A percentile compares a stretch with the other conserved stretches of the same genome.
phyloP scores from a whole-genome alignment of 64 coral and sea anemone genomes.

The Catalaphyllia jardinei region DNA sequence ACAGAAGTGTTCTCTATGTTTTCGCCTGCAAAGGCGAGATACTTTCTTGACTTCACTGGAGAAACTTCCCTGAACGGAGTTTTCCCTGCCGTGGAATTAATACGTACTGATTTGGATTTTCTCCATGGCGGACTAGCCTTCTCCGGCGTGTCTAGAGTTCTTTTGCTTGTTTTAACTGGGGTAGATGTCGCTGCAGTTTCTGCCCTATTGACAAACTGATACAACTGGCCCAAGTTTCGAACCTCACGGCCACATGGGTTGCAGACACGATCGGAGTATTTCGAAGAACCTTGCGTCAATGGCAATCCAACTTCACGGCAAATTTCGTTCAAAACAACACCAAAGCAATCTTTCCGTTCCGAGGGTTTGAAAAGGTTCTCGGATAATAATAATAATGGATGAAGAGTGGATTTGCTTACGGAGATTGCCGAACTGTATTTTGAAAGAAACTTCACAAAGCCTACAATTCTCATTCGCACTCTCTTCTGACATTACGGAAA shows the following conservation, averaged over 20 bases:
- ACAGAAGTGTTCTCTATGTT: too few species aligned
- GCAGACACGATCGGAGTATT: conserved; percentile 20
- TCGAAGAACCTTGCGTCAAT: not conserved
- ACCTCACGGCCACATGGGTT: conserved; percentile 4
- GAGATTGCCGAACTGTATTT: conserved; percentile 4
- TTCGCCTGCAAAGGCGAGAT: not conserved
- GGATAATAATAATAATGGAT: too few species aligned
- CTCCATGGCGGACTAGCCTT: conserved; percentile 1
- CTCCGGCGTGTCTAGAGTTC: not conserved
- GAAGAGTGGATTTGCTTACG: conserved; percentile 5
- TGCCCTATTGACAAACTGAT: too few species aligned
- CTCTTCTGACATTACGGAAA: not conserved
- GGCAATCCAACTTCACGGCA: conserved; percentile 23
- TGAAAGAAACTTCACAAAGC: conserved; percentile 12
- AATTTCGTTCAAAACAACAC: conserved; percentile 15
- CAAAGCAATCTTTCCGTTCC: conserved; percentile 19
- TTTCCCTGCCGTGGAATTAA: not conserved
- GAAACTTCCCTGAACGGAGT: not conserved
- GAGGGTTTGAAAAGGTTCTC: conserved; percentile 45
- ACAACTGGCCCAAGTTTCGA: not conserved
- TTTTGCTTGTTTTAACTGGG: not conserved
- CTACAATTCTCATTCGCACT: not conserved
- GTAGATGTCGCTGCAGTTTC: not conserved
- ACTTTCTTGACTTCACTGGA: not conserved
- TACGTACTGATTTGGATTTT: not conserved